phyloP scores from a whole-genome alignment of 2,888 invertebrate species.

The Embidobia sp. region DNA sequence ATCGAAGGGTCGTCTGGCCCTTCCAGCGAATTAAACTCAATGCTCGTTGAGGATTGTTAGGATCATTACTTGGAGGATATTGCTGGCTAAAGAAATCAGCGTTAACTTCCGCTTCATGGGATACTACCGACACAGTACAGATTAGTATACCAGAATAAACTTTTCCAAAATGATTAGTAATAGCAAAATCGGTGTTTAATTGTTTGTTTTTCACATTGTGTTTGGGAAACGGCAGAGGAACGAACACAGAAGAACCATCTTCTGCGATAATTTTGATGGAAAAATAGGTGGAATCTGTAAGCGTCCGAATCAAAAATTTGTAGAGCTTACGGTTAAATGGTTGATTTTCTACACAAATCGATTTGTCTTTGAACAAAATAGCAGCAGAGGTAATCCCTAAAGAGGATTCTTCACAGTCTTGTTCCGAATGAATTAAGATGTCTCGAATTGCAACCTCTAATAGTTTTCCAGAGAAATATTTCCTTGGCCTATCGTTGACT shows the following conservation, averaged over 20 bases:
- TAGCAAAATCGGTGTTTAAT: constrained; percentile 76
- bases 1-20: constrained; percentile 15
- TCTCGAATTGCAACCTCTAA: constrained; percentile 76
- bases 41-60: constrained; percentile 78
- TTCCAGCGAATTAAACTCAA: constrained; percentile 65
- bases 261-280: constrained; percentile 71
- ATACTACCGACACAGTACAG: constrained; percentile 72
- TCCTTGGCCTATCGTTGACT: constrained; percentile 29
- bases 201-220: constrained; percentile 70
- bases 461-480: constrained; percentile 69
- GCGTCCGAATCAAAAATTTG: constrained; percentile 74
- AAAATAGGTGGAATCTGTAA: constrained; percentile 70
- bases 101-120: constrained; percentile 53
- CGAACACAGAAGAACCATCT: constrained; percentile 67
- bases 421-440: constrained; percentile 68
- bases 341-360: constrained; percentile 71
- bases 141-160: constrained; percentile 73
- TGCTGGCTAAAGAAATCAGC: constrained; percentile 57
- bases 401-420: constrained; percentile 47
- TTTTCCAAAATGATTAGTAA: constrained; percentile 66
- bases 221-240: constrained; percentile 77
- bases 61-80: constrained; percentile 69
- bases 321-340: constrained; percentile 78
- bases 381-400: constrained; percentile 70
- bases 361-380: constrained; percentile 74